These are phyloP conservation scores for Platycnemis pennipes DNA, from an alignment of 2,888 invertebrate genomes.

Conservation along the genomic window DNA sequence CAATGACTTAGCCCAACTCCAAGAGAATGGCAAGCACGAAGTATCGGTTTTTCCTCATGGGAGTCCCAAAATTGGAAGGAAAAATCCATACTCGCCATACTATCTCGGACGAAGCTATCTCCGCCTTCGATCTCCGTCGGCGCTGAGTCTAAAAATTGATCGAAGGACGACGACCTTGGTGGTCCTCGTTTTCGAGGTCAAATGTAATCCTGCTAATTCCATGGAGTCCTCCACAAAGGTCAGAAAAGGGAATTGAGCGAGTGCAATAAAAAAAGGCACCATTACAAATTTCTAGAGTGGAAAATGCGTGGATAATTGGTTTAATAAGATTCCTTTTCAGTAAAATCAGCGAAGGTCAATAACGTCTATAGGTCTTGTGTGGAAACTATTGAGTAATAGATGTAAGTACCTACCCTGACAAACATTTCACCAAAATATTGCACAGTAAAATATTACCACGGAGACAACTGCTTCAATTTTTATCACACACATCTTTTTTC, in stretches of 20 bases:
- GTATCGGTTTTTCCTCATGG: neutral
- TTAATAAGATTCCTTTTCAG: no score
- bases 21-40: neutral
- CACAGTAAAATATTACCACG: no score
- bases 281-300: no score
- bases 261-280: neutral
- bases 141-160: conserved; percentile 3
- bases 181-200: neutral
- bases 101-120: neutral
- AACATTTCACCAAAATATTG: no score
- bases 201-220: neutral
- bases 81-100: neutral
- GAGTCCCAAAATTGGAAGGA: neutral
- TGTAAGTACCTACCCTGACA: no score
- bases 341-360: no score
- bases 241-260: neutral
- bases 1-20: neutral
- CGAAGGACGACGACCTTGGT: neutral
- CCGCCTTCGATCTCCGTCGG: neutral
- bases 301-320: no score
- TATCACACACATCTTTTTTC: no score
- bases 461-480: no score
- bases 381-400: no score
- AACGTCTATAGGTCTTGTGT: no score
- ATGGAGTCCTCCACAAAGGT: neutral